Conservation (phyloP, 1,140 invertebrate genomes). For the Bactericera cockerelli region DNA sequence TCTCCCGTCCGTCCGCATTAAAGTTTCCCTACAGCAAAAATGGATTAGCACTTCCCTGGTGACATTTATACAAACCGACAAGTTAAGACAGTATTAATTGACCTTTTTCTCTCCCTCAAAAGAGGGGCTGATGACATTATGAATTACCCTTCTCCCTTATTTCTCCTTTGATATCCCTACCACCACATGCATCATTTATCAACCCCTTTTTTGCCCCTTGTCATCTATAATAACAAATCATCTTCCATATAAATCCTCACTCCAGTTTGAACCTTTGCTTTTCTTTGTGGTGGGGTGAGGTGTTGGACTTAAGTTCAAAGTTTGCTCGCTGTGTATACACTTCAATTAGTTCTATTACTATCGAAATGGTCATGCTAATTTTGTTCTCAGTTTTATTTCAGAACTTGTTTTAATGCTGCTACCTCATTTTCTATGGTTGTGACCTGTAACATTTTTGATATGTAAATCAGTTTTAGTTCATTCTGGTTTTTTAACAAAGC, state of each 20-base stretch:
- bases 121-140: slow-evolving; percentile 8
- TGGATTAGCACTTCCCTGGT: slow-evolving; percentile 1
- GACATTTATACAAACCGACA: slow-evolving; percentile 9
- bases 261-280: too few species aligned
- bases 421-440: too few species aligned
- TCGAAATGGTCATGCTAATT: background rate
- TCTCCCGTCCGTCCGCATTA: too few species aligned
- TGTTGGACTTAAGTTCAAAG: background rate
- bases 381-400: too few species aligned
- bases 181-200: slow-evolving; percentile 8
- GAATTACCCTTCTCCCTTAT: slow-evolving; percentile 1
- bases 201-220: slow-evolving; percentile 9
- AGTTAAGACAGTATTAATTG: slow-evolving; percentile 8
- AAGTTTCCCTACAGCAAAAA: background rate
- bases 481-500: too few species aligned
- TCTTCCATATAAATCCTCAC: background rate
- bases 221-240: slow-evolving; percentile 9
- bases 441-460: too few species aligned
- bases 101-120: background rate
- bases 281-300: background rate
- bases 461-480: too few species aligned
- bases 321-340: background rate
- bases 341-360: slow-evolving; percentile 1
- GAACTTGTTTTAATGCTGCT: too few species aligned
- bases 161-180: slow-evolving; percentile 4